These are phyloP conservation scores for Rhopilema esculentum DNA, from an alignment of 30 jellyfish, hydroid and myxozoan genomes.

Conservation along the genomic window DNA sequence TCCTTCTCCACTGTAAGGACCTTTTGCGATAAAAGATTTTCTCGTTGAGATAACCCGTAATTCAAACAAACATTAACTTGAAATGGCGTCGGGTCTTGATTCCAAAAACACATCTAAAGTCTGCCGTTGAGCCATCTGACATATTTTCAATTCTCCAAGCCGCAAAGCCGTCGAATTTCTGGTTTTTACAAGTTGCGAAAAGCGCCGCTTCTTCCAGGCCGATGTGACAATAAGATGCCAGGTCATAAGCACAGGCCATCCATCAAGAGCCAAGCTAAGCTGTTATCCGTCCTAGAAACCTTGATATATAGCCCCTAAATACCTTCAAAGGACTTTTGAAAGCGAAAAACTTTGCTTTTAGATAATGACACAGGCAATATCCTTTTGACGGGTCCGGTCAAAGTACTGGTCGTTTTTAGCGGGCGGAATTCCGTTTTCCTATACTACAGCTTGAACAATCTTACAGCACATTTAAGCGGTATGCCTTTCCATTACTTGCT, in stretches of 20 bases:
- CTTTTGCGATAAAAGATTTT: no score
- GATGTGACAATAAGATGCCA: neutral
- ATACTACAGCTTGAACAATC: neutral
- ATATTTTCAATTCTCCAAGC: neutral
- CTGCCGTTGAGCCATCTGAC: no score
- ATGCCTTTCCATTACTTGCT: neutral
- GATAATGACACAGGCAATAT: neutral
- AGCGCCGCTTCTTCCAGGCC: neutral
- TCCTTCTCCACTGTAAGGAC: no score
- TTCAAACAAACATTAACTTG: no score
- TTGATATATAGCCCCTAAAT: neutral
- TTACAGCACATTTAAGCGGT: neutral
- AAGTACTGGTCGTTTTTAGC: neutral
- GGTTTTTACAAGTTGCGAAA: neutral
- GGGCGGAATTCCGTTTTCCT: no score
- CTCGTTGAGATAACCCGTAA: no score
- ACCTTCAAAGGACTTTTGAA: neutral
- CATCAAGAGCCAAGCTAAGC: neutral
- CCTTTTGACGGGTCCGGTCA: neutral
- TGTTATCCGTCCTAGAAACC: neutral
- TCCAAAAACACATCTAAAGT: no score
- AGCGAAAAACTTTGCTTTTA: neutral
- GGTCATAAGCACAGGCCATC: slow-evolving; percentile 20
- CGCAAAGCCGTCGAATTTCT: neutral
- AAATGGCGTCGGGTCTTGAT: no score